phyloP scores from a whole-genome alignment of 2,888 invertebrate genomes.

The Drosophila kanekoi region DNA sequence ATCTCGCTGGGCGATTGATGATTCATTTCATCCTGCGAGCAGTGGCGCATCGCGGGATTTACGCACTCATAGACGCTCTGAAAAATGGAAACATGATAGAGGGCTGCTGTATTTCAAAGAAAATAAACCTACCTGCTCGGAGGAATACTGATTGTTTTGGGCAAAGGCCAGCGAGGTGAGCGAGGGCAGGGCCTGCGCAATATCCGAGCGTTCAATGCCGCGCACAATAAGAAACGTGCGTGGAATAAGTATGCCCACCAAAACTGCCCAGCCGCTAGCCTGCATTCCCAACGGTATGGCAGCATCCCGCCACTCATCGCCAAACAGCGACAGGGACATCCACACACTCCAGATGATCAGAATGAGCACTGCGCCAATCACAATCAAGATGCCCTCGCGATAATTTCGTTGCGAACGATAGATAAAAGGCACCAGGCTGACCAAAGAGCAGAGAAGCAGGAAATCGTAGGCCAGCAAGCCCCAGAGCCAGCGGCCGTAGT shows the following conservation, averaged over 20 bases:
- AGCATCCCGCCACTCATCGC: slow-evolving; percentile 87
- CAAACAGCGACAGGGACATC: slow-evolving; percentile 86
- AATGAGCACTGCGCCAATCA: slow-evolving; percentile 86
- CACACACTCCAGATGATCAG: slow-evolving; percentile 88
- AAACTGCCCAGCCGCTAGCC: slow-evolving; percentile 87
- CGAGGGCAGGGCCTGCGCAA: slow-evolving; percentile 87
- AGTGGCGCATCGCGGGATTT: slow-evolving; percentile 86
- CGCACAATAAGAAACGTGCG: slow-evolving; percentile 89
- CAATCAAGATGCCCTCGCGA: slow-evolving; percentile 88
- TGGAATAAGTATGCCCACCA: slow-evolving; percentile 89
- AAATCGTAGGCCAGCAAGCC: slow-evolving; percentile 88
- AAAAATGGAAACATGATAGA: not conserved
- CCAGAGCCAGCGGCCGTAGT: slow-evolving; percentile 86
- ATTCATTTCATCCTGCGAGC: slow-evolving; percentile 82
- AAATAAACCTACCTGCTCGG: slow-evolving; percentile 82
- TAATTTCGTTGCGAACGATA: slow-evolving; percentile 89
- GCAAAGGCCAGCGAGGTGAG: slow-evolving; percentile 85
- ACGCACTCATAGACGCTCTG: slow-evolving; percentile 87
- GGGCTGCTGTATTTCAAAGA: rapidly evolving
- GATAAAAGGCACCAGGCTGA: slow-evolving; percentile 88
- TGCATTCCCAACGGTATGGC: slow-evolving; percentile 88
- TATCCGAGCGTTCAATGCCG: slow-evolving; percentile 87
- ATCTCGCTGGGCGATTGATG: slow-evolving; percentile 85
- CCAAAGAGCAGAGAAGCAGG: slow-evolving; percentile 87
- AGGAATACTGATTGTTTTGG: slow-evolving; percentile 85